These are phyloP conservation scores for Pteropus rufus DNA, from an alignment of 2,797 vertebrate genomes.

Conservation along the genomic window DNA sequence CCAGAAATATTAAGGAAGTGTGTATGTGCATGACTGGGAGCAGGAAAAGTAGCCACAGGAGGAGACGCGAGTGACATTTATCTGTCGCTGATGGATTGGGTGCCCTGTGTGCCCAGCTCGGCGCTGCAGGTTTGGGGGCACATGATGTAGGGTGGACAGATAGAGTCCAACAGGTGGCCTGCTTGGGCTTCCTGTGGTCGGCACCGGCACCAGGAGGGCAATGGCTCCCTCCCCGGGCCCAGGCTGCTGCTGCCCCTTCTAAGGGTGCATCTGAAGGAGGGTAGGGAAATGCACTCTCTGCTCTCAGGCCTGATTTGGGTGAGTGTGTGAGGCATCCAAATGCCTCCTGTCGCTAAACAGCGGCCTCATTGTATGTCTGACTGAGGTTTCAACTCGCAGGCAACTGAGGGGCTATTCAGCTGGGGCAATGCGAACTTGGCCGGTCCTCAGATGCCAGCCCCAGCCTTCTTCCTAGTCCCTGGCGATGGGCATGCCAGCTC, in stretches of 20 bases:
- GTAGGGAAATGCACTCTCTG: slow-evolving; percentile 45
- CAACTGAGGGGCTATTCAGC: slow-evolving; percentile 61
- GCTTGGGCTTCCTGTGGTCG: not conserved
- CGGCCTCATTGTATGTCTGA: slow-evolving; percentile 45
- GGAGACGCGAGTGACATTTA: not conserved
- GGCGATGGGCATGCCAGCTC: not conserved
- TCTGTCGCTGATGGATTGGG: not conserved
- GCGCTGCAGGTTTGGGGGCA: not conserved
- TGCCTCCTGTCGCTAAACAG: slow-evolving; percentile 58
- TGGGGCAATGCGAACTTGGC: slow-evolving; percentile 44
- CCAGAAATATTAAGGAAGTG: slow-evolving; percentile 8
- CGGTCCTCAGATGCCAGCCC: not conserved
- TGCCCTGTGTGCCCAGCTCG: not conserved
- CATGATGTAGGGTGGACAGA: not conserved
- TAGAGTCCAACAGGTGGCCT: slow-evolving; percentile 69
- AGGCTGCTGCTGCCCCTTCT: not conserved
- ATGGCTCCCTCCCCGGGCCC: not conserved
- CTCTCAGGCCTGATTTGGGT: slow-evolving; percentile 8
- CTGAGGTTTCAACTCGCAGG: slow-evolving; percentile 62
- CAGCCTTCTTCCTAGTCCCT: slow-evolving; percentile 1
- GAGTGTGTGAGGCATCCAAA: slow-evolving; percentile 67
- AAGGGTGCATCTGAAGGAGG: not conserved
- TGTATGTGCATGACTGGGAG: not conserved
- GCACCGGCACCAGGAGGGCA: not conserved
- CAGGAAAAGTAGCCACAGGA: not conserved